Base-by-base conservation (phyloP, 1,140 invertebrate genomes). In the Drosophila repletoides region DNA sequence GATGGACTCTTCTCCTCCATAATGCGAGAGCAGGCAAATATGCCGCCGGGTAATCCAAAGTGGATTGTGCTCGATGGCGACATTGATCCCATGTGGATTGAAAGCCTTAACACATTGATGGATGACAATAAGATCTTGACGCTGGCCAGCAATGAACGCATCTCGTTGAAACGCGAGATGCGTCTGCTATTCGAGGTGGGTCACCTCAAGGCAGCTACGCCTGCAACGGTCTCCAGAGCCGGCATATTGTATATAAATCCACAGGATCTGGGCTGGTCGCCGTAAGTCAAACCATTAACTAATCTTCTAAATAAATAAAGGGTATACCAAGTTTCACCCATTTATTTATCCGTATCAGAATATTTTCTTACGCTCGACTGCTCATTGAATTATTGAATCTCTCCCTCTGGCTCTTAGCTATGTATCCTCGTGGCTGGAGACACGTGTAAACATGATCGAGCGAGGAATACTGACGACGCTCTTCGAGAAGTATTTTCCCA, bases 11-110 rank as follows among this genome's bases (percentile, higher is more conserved):
- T 98, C 88, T 98, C 97, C 0, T 94, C 95, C 0, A 93, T 98
- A 17, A 98, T 99, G 95, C 92, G 97, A 74, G 97, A 98, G 81
- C 95, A 98, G 92, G 96, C 95, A 1, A 98, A 98, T 89, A 93
- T 96, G 93, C 74, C 81, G 7, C 69, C 74, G 0, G 76, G 75
- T 0, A 95, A 95, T 26, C 96, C 97, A 0, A 98, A 98, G 89
- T 99, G 98, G 98, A 97, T 99, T 74, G 95, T 99, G 2, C 92
- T 99, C 10, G 98, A 99, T 89, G 97, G 97, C 24, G 97, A 99
- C 88, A 98, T 98, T 80, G 97, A 98, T 93, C 97, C 97, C 1
- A 98, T 98, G 96, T 98, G 97, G 97, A 98, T 98, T 76, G 97
- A 98, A 91, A 97, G 96, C 1, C 92, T 98, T 0, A 98, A 98